Percentiles rank a stretch among this genome's conserved stretches.
Conservation (phyloP, 1,140 invertebrate genomes). For the Bombus confusus region DNA sequence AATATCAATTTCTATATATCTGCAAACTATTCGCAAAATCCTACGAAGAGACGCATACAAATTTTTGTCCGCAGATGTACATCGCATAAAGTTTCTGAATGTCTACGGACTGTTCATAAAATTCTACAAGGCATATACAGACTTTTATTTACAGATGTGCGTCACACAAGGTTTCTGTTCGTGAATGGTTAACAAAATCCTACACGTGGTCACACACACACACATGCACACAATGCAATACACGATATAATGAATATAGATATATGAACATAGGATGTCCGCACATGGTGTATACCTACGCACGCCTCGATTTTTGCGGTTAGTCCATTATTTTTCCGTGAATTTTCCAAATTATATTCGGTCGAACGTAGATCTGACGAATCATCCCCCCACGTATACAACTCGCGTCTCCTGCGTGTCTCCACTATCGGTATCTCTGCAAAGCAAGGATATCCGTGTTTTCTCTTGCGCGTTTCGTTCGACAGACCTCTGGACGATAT, state of each 20-base stretch:
- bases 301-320: background rate
- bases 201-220: background rate
- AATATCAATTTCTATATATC: no score
- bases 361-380: background rate
- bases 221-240: background rate
- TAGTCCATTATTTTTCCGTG: background rate
- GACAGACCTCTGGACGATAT: conserved; percentile 14
- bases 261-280: no score
- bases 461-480: background rate
- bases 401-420: background rate
- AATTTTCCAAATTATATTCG: background rate
- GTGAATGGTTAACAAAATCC: background rate
- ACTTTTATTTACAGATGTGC: no score
- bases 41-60: background rate
- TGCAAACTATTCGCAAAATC: background rate
- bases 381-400: background rate
- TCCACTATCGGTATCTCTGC: background rate
- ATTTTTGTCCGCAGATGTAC: background rate
- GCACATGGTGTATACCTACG: background rate
- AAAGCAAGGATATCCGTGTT: conserved; percentile 15
- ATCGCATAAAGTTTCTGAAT: no score
- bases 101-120: background rate
- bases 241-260: background rate
- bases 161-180: no score
- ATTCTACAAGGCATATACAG: background rate